Evolutionary conservation across 2,888 invertebrate species (phyloP), one percentile per base, ranked within the genome.

Genomic region (Pachycephus smyrnensis): DNA sequence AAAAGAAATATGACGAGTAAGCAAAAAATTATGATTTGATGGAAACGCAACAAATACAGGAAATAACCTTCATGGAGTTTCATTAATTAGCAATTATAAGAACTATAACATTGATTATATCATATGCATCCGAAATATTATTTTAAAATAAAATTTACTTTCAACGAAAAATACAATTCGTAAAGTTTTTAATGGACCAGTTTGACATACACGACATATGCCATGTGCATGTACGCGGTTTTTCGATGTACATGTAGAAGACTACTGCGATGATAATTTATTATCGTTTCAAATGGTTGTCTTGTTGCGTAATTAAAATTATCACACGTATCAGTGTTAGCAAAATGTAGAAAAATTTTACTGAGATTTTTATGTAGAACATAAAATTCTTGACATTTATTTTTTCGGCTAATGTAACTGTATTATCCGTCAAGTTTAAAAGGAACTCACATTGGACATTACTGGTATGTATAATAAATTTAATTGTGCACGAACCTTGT

Each of bases 381-480:
- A 40, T 40, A 6, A 23, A 6, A 40, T 6, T 40, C 6, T 1
- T 40, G 1, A 2, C 23, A 55, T 9, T 55, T 55, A 23, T 23
- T 55, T 55, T 9, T 23, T 23, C 9, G 15, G 55, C 0, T 9
- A 55, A 9, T 55, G 1, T 9, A 55, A 23, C 55, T 23, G 1
- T 23, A 1, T 15, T 23, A 23, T 6, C 2, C 23, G 2, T 9
- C 15, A 55, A 6, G 0, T 55, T 23, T 23, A 23, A 55, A 23
- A 55, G 6, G 15, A 15, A 15, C 15, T 40, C 15, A 40, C 6
- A 4, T 40, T 15, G 15, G 15, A 40, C 15, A 40, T 40, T 40
- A 15, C 40, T 1, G 15, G 85, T 85, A 30, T 86, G 83, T 69
- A 82, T 85, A 83, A 83, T 83, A 35, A 69, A 73, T 77, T 74